Conservation (phyloP, 1,140 invertebrate genomes). For the Aphidius gifuensis region DNA sequence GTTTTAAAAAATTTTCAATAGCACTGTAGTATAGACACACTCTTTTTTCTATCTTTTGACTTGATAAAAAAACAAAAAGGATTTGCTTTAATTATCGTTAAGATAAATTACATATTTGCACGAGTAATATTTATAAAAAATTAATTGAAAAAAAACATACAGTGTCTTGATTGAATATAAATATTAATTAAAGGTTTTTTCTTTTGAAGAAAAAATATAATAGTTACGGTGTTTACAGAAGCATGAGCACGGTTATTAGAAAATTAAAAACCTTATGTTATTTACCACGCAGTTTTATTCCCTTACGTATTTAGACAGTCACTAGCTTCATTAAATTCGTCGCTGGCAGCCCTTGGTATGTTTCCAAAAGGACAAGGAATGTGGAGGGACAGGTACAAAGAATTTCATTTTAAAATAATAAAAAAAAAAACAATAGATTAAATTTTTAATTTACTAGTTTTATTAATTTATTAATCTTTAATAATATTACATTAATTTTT, state of each 20-base stretch:
- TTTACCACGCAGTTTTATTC: slow-evolving; percentile 52
- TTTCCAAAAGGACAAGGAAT: slow-evolving; percentile 57
- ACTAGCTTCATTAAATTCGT: slow-evolving; percentile 53
- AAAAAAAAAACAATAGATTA: slow-evolving; percentile 20
- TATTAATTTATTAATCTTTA: slow-evolving; percentile 18
- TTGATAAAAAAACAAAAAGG: too few species aligned
- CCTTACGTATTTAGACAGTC: slow-evolving; percentile 49
- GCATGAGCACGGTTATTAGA: slow-evolving; percentile 44
- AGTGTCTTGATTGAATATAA: background rate
- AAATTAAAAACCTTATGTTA: slow-evolving; percentile 35
- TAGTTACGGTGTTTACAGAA: slow-evolving; percentile 16
- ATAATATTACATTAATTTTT: slow-evolving; percentile 21
- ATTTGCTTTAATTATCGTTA: background rate
- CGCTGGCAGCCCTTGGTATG: slow-evolving; percentile 55
- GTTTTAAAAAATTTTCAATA: slow-evolving; percentile 15
- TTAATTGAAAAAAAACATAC: slow-evolving; percentile 16
- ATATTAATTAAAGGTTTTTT: too few species aligned
- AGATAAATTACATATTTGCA: slow-evolving; percentile 3
- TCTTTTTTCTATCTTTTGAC: slow-evolving; percentile 4
- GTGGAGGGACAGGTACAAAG: slow-evolving; percentile 60
- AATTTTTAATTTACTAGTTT: slow-evolving; percentile 16
- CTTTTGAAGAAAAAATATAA: too few species aligned
- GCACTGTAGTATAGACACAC: slow-evolving; percentile 16
- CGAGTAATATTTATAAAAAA: slow-evolving; percentile 3
- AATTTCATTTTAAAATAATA: background rate